A percentile compares a stretch with the other conserved stretches of the same genome.
These are phyloP conservation scores for Ctenosaura bakeri DNA, from an alignment of 2,797 vertebrate genomes.

Conservation along the genomic window DNA sequence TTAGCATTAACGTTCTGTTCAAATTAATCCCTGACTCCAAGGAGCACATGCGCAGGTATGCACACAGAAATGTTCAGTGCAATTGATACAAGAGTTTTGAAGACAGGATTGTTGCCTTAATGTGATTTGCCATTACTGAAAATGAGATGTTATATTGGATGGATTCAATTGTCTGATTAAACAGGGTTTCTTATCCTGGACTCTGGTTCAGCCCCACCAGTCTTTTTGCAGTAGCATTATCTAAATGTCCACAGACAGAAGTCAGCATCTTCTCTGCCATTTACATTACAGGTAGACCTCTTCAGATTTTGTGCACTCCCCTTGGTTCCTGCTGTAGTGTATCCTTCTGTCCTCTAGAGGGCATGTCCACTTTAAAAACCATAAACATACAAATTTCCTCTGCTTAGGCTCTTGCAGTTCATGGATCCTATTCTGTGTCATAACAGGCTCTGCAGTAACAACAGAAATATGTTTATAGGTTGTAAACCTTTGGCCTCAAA, in stretches of 20 bases:
- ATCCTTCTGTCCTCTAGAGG: slow-evolving; percentile 8
- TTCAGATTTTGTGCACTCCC: neutral
- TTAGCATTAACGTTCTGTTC: neutral
- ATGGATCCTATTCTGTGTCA: neutral
- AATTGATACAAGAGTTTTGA: neutral
- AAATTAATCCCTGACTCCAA: neutral
- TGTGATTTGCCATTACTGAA: neutral
- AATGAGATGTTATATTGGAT: neutral
- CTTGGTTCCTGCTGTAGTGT: neutral
- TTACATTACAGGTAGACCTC: neutral
- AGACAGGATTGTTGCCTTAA: neutral
- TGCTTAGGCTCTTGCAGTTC: neutral
- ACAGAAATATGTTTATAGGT: neutral
- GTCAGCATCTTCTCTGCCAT: neutral
- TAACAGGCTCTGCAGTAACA: neutral
- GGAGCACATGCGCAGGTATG: neutral
- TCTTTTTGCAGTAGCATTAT: neutral
- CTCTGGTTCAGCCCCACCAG: neutral
- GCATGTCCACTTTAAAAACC: neutral
- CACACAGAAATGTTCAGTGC: neutral
- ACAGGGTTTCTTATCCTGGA: neutral
- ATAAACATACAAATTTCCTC: neutral
- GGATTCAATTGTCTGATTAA: neutral
- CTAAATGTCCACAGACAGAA: neutral
- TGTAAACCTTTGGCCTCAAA: neutral